Conservation (phyloP, 2,888 invertebrate species). For the Chrysopilus asiliformis region DNA sequence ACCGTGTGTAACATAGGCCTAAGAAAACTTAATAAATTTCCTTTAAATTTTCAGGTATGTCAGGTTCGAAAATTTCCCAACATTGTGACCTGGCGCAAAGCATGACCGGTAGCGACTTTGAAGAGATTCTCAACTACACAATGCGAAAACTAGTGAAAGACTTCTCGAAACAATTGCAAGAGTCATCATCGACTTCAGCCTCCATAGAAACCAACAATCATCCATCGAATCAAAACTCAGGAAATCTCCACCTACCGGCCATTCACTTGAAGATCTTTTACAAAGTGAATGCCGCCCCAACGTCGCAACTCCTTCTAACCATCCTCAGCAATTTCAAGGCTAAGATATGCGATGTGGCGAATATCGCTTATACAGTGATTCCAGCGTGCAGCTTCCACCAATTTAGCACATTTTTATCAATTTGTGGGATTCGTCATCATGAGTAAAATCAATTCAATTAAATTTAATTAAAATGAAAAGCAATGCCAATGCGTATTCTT, state of each 20-base stretch:
- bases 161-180: no score
- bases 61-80: no score
- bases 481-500: no score
- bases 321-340: conserved; percentile 35
- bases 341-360: conserved; percentile 40
- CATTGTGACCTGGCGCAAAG: no score
- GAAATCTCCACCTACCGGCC: conserved; percentile 37
- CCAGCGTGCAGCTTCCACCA: conserved; percentile 70
- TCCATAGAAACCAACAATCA: conserved; percentile 33
- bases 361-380: conserved; percentile 57
- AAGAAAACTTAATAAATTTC: no score
- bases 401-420: conserved; percentile 68
- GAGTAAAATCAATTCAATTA: no score
- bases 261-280: conserved; percentile 67
- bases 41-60: no score
- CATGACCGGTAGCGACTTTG: conserved; percentile 38
- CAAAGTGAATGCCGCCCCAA: conserved; percentile 46
- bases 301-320: conserved; percentile 34
- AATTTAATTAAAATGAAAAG: no score
- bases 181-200: no score
- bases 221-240: conserved; percentile 33
- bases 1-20: no score
- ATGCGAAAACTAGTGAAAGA: conserved; percentile 40
- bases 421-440: conserved; percentile 69
- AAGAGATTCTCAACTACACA: conserved; percentile 43